Evolutionary conservation across 1,140 invertebrate species (phyloP).

Genomic region (Lutraria rhynchaena): DNA sequence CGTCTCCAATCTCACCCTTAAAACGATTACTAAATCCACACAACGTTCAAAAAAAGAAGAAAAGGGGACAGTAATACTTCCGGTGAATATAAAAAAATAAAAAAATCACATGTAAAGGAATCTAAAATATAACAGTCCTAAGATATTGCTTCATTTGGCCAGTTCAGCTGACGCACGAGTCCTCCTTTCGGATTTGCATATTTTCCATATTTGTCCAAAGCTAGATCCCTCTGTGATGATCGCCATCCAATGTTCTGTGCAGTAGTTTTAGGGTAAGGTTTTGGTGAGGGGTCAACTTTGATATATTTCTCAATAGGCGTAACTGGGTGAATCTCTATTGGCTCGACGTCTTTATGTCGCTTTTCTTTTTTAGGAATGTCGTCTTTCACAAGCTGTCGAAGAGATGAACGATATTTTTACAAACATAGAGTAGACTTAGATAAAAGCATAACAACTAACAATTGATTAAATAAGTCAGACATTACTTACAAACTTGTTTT

Average conservation of each 20-base stretch:
- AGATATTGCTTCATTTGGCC: slow-evolving; percentile 78
- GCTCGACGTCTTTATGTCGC: slow-evolving; percentile 62
- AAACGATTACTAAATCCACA: no score
- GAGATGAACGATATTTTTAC: not conserved
- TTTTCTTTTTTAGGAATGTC: slow-evolving; percentile 69
- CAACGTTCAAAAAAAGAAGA: no score
- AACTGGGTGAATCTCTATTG: slow-evolving; percentile 72
- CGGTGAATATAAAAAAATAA: no score
- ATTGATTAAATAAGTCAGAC: no score
- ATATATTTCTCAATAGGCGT: slow-evolving; percentile 79
- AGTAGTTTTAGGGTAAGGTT: slow-evolving; percentile 78
- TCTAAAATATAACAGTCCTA: no score
- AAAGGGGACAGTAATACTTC: no score
- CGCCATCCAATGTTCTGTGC: slow-evolving; percentile 78
- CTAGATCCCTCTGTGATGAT: slow-evolving; percentile 67
- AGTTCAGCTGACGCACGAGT: slow-evolving; percentile 79
- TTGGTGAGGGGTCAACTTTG: slow-evolving; percentile 76
- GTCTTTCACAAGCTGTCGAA: slow-evolving; percentile 75
- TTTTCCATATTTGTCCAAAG: slow-evolving; percentile 78
- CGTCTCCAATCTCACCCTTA: no score
- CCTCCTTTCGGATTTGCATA: slow-evolving; percentile 79
- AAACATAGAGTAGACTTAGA: no score
- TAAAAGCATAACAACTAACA: no score
- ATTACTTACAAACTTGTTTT: no score
- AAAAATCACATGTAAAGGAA: no score